phyloP scores from a whole-genome alignment of 2,113 vertebrate genomes.

The Lamprotornis superbus region DNA sequence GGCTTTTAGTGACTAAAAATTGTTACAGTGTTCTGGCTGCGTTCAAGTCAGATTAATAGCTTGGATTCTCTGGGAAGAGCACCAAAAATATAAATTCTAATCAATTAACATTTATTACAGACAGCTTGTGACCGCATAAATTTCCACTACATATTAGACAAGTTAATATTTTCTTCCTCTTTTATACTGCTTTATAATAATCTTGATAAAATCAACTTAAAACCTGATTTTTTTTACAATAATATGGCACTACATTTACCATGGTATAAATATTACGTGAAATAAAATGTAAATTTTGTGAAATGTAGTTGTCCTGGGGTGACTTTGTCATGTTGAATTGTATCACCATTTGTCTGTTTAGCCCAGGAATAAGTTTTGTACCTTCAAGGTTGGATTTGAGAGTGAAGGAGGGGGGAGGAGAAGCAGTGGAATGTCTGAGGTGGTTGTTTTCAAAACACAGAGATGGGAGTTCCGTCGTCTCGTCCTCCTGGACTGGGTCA shows the following conservation, averaged over 20 bases:
- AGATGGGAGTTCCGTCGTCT: too few species aligned
- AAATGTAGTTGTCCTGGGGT: too few species aligned
- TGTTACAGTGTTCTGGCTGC: background rate
- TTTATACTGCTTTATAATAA: background rate
- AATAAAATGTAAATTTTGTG: background rate
- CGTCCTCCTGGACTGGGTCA: too few species aligned
- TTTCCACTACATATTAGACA: conserved; percentile 4
- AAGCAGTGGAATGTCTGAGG: too few species aligned
- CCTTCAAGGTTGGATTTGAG: too few species aligned
- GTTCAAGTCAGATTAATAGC: conserved; percentile 33
- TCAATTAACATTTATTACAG: conserved; percentile 54
- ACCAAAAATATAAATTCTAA: conserved; percentile 59
- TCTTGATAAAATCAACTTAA: background rate
- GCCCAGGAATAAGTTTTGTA: too few species aligned
- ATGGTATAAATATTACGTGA: background rate
- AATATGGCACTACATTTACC: background rate
- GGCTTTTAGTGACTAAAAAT: conserved; percentile 2
- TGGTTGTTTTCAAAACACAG: too few species aligned
- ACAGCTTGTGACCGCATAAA: conserved; percentile 36
- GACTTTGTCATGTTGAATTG: too few species aligned
- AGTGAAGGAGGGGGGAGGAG: too few species aligned
- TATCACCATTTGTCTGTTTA: too few species aligned
- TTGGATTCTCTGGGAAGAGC: conserved; percentile 13
- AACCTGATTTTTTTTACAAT: background rate
- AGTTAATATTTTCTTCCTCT: conserved; percentile 34